Evolutionary conservation across 2,888 invertebrate species (phyloP), one percentile per base, ranked within the genome.

Genomic region (Noctua comes): DNA sequence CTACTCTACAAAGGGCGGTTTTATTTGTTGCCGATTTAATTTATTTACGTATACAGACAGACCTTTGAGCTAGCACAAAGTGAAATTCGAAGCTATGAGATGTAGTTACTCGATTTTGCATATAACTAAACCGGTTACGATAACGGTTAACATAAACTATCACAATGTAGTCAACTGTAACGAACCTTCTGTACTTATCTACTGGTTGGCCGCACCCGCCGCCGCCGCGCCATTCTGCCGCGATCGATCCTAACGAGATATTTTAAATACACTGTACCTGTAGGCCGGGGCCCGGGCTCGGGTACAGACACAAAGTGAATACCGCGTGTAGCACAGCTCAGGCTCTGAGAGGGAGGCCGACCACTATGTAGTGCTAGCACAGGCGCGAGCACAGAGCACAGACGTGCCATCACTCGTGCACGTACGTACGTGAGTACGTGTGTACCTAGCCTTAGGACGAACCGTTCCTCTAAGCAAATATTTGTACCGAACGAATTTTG

Each of bases 161-260:
- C 43, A 43, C 8, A n/a, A n/a, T 11, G 0, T 16, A 40, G 16
- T 43, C 2, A 36, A 24, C 3, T n/a, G 43, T 31, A 24, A 13
- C 65, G 70, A 48, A 21, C 75, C 83, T 85, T 84, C 79, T 85
- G 75, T 11, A 8, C n/a, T 0, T 13, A 2, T 1, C 64, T 31
- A 5, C 36, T 7, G 21, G 7, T 43, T 68, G 75, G 54, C 6
- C 48, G n/a, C 68, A 31, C n/a, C 57, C 77, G 36, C 68, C 75
- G 51, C 73, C 59, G 16, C 57, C 27, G 59, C 62, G 43, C 43
- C 69, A 46, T 72, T 65, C 54, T 40, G 68, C 48, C 72, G 66
- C 88, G 80, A 88, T 88, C 88, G 87, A 88, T 87, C 69, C 68
- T 82, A 88, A 88, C 84, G 85, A 86, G 79, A 85, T 80, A 79